phyloP scores from a whole-genome alignment of 2,888 invertebrate genomes.

The Quadroppia sp. region DNA sequence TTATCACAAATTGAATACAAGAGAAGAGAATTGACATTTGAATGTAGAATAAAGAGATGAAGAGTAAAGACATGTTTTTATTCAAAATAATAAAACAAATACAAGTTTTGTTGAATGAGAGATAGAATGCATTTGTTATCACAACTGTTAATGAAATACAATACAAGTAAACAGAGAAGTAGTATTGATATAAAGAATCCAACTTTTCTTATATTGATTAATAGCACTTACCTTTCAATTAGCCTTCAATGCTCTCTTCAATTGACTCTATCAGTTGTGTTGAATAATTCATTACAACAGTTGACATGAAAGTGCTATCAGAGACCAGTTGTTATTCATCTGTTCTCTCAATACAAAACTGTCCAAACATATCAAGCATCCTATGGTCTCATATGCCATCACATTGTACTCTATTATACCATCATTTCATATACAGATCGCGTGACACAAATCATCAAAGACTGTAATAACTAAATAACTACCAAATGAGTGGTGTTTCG shows the following conservation, averaged over 20 bases:
- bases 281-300: constrained; percentile 14
- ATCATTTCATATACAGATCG: no score
- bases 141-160: neutral
- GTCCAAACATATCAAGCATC: neutral
- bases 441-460: no score
- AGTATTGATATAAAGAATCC: neutral
- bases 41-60: no score
- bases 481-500: no score
- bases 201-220: constrained; percentile 1
- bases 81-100: no score
- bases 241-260: neutral
- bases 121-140: neutral
- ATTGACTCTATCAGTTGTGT: neutral
- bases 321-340: neutral
- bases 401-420: no score
- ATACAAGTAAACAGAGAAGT: neutral
- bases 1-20: no score
- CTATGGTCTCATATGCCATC: neutral
- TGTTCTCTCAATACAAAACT: neutral
- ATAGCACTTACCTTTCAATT: constrained; percentile 27
- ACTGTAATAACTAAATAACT: no score
- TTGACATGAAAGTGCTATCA: constrained; percentile 20
- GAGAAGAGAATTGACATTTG: no score
- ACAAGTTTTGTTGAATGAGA: no score
- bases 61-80: no score